Evolutionary conservation across 1,140 invertebrate genomes (phyloP), one percentile per base, ranked within the genome.

Genomic region (Drosophila elegans): DNA sequence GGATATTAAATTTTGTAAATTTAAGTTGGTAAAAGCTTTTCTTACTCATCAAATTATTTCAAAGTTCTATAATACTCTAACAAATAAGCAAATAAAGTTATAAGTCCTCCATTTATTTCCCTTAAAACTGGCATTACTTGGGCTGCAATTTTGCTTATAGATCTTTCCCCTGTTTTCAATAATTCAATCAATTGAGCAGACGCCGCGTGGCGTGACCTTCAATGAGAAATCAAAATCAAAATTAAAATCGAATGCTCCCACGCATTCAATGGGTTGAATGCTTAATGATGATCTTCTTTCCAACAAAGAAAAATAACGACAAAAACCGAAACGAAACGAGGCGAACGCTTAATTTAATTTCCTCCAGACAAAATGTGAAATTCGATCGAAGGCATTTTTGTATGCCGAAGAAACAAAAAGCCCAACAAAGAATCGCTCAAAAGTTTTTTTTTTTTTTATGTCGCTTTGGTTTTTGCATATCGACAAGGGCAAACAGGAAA

Each of bases 261-360:
- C 89, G 89, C 89, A 85, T 69, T 69, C 52, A 54, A 60, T 63
- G 54, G 27, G 27, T 12, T 56, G 46, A 67, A 80, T 68, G 64
- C 42, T n/a, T 66, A 51, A 51, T 51, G 61, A 67, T 66, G 64
- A 68, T 68, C 64, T 36, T 44, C 36, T 32, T 32, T 32, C 55
- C 41, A 52, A 42, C 46, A 51, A 39, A 41, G 29, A 11, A 25
- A 56, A 44, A 34, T 55, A 34, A 62, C 32, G 13, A 61, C n/a
- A 29, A 51, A 60, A 73, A 53, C 59, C 44, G 45, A 71, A 55
- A 53, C 62, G 32, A 54, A 74, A 38, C 78, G 59, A 78, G 74
- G 77, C 79, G 67, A 84, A 51, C 72, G 72, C 82, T 90, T 91
- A 80, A 86, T 90, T 90, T 74, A 90, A 90, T 91, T 90, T 90